These are phyloP conservation scores for Aldabrachelys gigantea DNA, from an alignment of 2,113 vertebrate genomes.

Conservation along the genomic window DNA sequence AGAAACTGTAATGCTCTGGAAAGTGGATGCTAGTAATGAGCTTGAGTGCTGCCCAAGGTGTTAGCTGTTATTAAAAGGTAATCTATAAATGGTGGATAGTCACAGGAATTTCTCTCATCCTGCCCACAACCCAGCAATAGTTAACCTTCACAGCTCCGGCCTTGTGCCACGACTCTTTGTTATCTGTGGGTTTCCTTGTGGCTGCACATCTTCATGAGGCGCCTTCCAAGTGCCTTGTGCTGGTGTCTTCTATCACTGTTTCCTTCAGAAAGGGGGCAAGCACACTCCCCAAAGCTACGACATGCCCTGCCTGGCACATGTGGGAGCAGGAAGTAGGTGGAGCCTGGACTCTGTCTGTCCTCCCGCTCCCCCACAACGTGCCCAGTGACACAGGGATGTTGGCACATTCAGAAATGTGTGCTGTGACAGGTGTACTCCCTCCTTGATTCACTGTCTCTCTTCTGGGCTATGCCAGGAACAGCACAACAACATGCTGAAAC, in stretches of 20 bases:
- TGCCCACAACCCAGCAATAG: neutral
- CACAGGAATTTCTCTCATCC: neutral
- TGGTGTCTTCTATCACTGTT: neutral
- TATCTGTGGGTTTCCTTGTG: neutral
- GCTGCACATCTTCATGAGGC: neutral
- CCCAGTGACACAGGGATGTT: neutral
- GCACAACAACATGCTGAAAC: neutral
- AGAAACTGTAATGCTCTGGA: too few relatives aligned
- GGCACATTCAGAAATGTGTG: neutral
- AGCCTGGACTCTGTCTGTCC: neutral
- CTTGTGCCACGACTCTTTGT: rapidly evolving
- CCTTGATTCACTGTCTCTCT: neutral
- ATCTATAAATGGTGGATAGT: rapidly evolving
- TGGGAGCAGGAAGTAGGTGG: neutral
- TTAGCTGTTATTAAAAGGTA: too few relatives aligned
- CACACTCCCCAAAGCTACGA: neutral
- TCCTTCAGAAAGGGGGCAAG: neutral
- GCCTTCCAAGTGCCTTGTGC: rapidly evolving
- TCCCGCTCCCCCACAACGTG: too few relatives aligned
- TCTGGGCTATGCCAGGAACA: neutral
- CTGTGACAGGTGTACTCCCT: neutral
- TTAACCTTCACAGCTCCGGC: neutral
- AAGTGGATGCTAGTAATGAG: too few relatives aligned
- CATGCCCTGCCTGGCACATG: neutral
- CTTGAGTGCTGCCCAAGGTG: too few relatives aligned